Evolutionary conservation across 2,888 invertebrate species (phyloP).

Genomic region (Horisme vitalbata): DNA sequence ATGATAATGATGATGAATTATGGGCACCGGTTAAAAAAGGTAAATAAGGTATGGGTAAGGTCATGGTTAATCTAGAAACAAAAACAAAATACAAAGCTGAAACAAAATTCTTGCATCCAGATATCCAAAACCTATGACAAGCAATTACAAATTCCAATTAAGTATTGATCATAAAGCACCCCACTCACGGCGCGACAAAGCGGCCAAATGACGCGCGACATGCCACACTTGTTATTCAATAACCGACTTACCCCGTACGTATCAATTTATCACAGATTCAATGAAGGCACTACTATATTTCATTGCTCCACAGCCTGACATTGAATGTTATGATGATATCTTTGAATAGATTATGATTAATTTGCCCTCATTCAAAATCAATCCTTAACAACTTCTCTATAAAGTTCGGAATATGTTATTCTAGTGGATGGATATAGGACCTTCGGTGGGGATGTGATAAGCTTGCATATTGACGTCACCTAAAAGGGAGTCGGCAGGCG

Average conservation of each 20-base stretch:
- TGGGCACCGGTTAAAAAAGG: too few species aligned
- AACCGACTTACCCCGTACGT: slow-evolving; percentile 65
- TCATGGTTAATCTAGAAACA: too few species aligned
- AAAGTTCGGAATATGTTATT: slow-evolving; percentile 22
- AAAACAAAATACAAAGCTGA: neutral
- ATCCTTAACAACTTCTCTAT: slow-evolving; percentile 2
- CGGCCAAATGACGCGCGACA: slow-evolving; percentile 46
- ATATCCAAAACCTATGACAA: neutral
- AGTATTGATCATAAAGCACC: slow-evolving; percentile 23
- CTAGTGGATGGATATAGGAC: slow-evolving; percentile 30
- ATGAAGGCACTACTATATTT: slow-evolving; percentile 82
- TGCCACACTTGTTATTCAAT: slow-evolving; percentile 80
- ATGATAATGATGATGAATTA: too few species aligned
- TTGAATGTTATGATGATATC: slow-evolving; percentile 51
- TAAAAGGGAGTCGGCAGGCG: slow-evolving; percentile 75
- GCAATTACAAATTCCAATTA: slow-evolving; percentile 38
- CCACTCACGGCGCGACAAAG: slow-evolving; percentile 26
- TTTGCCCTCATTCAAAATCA: neutral
- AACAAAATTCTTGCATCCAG: neutral
- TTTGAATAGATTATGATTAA: slow-evolving; percentile 47
- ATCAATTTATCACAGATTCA: slow-evolving; percentile 81
- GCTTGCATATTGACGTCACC: slow-evolving; percentile 80
- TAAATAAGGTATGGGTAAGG: too few species aligned
- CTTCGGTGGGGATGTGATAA: slow-evolving; percentile 37
- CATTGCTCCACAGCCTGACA: slow-evolving; percentile 70